These are phyloP conservation scores for Caenorhabditis sp. DNA, from an alignment of 2,888 invertebrate genomes.

Conservation along the genomic window DNA sequence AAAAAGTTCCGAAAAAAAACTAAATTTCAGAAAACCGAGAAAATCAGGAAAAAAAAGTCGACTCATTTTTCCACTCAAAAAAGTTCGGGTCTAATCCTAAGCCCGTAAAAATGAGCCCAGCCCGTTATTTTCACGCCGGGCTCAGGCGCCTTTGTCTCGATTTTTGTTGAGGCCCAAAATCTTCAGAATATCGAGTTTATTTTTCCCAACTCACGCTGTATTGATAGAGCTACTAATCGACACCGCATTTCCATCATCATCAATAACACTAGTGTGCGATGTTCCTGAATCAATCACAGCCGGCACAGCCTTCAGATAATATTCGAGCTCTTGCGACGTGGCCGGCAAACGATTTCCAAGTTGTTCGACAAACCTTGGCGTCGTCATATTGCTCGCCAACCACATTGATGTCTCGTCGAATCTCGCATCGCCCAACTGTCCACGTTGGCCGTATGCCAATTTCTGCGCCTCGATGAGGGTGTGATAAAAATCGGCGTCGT, in stretches of 20 bases:
- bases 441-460: conserved; percentile 83
- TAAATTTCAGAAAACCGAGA: too few species aligned
- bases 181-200: background rate
- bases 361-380: conserved; percentile 68
- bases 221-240: conserved; percentile 91
- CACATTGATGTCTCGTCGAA: conserved; percentile 78
- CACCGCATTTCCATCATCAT: conserved; percentile 85
- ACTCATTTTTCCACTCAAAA: too few species aligned
- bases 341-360: conserved; percentile 15
- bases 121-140: too few species aligned
- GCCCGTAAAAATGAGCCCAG: too few species aligned
- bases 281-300: conserved; percentile 80
- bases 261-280: conserved; percentile 84
- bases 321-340: conserved; percentile 17
- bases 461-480: conserved; percentile 87
- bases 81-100: too few species aligned
- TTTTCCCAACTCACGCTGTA: conserved; percentile 76
- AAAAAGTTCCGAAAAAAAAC: too few species aligned
- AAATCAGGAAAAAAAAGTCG: too few species aligned
- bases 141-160: too few species aligned
- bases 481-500: conserved; percentile 78
- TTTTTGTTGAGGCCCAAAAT: too few species aligned
- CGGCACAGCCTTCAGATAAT: conserved; percentile 71
- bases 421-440: conserved; percentile 76
- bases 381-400: conserved; percentile 78